Percentiles rank a stretch among this genome's conserved stretches.
Conservation (phyloP, 2,797 vertebrate species). For the Cyprinella venusta region DNA sequence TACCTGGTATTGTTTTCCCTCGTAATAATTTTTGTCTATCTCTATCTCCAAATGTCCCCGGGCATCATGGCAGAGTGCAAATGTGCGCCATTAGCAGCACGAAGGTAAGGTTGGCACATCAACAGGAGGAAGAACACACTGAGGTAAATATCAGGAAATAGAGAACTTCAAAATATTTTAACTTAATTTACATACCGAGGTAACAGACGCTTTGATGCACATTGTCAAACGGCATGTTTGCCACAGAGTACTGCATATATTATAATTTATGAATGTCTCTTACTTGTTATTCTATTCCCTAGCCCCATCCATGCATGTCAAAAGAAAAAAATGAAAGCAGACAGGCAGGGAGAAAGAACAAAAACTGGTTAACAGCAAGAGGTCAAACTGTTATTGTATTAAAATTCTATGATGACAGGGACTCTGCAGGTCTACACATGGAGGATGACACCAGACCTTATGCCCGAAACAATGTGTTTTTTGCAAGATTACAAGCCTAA, state of each 20-base stretch:
- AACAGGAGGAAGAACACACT: conserved; percentile 17
- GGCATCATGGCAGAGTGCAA: conserved; percentile 28
- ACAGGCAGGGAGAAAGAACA: conserved; percentile 14
- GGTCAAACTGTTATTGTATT: conserved; percentile 30
- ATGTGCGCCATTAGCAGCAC: not conserved
- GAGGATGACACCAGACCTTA: conserved; percentile 24
- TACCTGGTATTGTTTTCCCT: conserved; percentile 34
- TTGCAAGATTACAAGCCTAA: conserved; percentile 24
- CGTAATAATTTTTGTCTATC: conserved; percentile 26
- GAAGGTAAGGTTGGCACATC: conserved; percentile 5
- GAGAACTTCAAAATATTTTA: not conserved
- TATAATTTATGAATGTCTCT: conserved; percentile 25
- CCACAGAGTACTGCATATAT: not conserved
- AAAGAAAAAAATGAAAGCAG: conserved; percentile 15
- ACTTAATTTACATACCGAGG: conserved; percentile 1
- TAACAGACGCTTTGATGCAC: not conserved
- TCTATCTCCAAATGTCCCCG: conserved; percentile 20
- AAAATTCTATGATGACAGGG: conserved; percentile 7
- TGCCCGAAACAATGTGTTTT: not conserved
- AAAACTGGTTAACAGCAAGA: conserved; percentile 31
- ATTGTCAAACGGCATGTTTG: conserved; percentile 2
- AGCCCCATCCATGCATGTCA: conserved; percentile 9
- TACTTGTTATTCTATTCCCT: conserved; percentile 11
- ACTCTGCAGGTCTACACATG: conserved; percentile 11
- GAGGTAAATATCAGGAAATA: not conserved